These are phyloP conservation scores for Gonocerus acuteangulatus DNA, from an alignment of 2,888 invertebrate species.

Conservation along the genomic window DNA sequence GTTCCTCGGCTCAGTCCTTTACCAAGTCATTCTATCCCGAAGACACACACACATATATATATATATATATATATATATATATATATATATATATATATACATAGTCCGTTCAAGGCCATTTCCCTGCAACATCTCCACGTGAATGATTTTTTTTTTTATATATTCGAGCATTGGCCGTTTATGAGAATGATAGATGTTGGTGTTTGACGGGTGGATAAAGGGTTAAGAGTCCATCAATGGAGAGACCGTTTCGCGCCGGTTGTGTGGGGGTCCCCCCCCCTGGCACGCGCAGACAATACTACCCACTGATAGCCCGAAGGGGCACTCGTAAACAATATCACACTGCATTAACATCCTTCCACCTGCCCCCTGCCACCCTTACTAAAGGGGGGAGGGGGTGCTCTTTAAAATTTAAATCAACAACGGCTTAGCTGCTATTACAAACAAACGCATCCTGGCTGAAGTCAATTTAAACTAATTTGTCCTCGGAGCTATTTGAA, in stretches of 20 bases:
- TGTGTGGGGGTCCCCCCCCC: neutral
- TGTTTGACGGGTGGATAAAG: neutral
- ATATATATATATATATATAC: too few species aligned
- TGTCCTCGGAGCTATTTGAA: neutral
- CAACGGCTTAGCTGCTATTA: constrained; percentile 11
- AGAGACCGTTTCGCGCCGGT: constrained; percentile 1
- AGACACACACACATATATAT: too few species aligned
- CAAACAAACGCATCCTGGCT: constrained; percentile 11
- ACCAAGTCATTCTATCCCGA: too few species aligned
- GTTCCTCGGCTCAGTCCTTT: too few species aligned
- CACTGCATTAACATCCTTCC: constrained; percentile 24
- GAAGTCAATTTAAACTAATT: neutral
- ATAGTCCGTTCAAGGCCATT: too few species aligned
- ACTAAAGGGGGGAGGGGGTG: neutral
- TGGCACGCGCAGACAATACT: neutral
- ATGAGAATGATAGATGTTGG: too few species aligned
- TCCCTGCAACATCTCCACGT: too few species aligned
- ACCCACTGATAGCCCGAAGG: neutral
- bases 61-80: too few species aligned
- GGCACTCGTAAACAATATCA: constrained; percentile 24
- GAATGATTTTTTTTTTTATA: too few species aligned
- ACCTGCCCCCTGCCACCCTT: constrained; percentile 6
- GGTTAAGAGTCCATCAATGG: constrained; percentile 11
- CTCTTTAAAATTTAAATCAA: constrained; percentile 22
- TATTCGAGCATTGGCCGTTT: too few species aligned